Evolutionary conservation across 2,797 vertebrate species (phyloP).

Genomic region (Chaetophractus vellerosus): DNA sequence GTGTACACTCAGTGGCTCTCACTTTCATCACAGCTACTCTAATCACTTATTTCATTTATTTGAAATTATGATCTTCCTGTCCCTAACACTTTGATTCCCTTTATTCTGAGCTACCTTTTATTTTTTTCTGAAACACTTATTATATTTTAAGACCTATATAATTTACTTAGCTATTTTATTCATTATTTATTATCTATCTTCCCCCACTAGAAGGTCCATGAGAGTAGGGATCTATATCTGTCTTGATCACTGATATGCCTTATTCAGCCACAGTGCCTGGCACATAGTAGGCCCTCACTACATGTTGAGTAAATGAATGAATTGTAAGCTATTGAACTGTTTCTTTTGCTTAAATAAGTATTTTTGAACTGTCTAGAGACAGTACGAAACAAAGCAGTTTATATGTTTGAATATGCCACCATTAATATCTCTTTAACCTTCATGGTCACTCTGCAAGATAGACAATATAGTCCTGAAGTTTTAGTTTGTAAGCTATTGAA

Average conservation of each 20-base stretch:
- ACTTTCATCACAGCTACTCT: background rate
- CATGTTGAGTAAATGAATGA: background rate
- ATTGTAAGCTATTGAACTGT: background rate
- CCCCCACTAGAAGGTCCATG: background rate
- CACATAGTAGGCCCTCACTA: background rate
- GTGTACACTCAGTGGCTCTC: too few species aligned
- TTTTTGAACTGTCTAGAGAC: background rate
- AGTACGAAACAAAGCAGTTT: background rate
- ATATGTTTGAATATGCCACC: background rate
- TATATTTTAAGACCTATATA: background rate
- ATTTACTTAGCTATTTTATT: background rate
- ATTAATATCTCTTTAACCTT: background rate
- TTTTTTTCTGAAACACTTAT: background rate
- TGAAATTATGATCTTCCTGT: background rate
- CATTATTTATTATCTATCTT: background rate
- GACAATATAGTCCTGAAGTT: background rate
- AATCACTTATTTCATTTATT: background rate
- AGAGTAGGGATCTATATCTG: background rate
- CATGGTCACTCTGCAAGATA: background rate
- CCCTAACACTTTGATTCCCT: background rate
- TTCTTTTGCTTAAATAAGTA: slow-evolving; percentile 29
- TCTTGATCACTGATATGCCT: background rate
- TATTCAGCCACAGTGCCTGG: background rate
- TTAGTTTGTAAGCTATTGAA: too few species aligned
- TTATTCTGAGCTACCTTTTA: background rate